Evolutionary conservation across 2,888 invertebrate species (phyloP).

Genomic region (Mycalesis mineus): DNA sequence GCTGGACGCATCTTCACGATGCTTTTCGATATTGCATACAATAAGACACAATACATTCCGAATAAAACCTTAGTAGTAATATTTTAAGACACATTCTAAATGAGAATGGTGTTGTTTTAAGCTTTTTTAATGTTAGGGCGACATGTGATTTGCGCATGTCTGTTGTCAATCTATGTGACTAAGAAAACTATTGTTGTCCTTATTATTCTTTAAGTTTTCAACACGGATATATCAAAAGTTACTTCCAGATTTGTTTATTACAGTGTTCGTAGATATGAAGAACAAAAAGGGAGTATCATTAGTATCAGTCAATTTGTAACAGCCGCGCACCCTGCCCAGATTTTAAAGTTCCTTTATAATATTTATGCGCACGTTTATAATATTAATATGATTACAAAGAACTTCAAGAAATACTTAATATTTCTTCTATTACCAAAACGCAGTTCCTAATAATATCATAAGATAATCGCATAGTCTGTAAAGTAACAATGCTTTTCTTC

Average conservation of each 20-base stretch:
- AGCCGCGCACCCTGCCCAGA: no score
- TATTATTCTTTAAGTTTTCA: conserved; percentile 58
- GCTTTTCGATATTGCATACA: conserved; percentile 52
- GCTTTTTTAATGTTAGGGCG: conserved; percentile 46
- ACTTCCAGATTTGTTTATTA: neutral
- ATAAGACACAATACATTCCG: conserved; percentile 35
- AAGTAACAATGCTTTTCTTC: no score
- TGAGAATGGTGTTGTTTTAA: conserved; percentile 32
- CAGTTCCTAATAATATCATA: no score
- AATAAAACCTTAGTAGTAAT: conserved; percentile 40
- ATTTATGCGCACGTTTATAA: no score
- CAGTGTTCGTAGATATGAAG: no score
- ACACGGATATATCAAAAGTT: conserved; percentile 28
- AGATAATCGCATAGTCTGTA: no score
- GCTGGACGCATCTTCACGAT: conserved; percentile 49
- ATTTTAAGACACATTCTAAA: neutral
- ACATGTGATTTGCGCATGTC: conserved; percentile 64
- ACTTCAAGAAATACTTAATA: no score
- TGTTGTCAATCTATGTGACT: conserved; percentile 59
- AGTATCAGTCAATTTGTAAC: no score
- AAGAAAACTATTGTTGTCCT: conserved; percentile 68
- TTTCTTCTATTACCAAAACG: no score
- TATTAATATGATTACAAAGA: no score
- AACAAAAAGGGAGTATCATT: no score
- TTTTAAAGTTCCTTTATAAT: neutral